Percentiles rank a stretch among this genome's conserved stretches.
phyloP scores from a whole-genome alignment of 2,797 vertebrate species.

The Acipenser oxyrinchus region DNA sequence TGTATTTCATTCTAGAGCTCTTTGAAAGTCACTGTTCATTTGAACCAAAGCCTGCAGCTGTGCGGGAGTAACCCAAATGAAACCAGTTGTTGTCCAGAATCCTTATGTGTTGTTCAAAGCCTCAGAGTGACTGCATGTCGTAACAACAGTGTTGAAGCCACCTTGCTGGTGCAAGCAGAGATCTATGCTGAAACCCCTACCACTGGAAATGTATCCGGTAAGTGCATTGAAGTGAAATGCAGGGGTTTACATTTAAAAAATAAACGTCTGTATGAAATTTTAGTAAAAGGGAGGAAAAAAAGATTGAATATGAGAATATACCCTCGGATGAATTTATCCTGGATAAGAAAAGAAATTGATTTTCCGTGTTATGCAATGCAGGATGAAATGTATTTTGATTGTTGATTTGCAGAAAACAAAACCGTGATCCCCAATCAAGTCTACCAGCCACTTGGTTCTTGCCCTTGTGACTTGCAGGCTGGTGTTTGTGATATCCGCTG shows the following conservation, averaged over 20 bases:
- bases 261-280: neutral
- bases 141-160: conserved; percentile 41
- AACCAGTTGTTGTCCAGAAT: conserved; percentile 55
- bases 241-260: neutral
- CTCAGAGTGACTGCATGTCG: conserved; percentile 73
- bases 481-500: conserved; percentile 75
- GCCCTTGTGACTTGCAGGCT: conserved; percentile 79
- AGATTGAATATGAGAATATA: neutral
- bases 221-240: conserved; percentile 17
- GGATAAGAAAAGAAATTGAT: neutral
- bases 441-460: conserved; percentile 79
- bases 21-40: conserved; percentile 51
- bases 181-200: conserved; percentile 64
- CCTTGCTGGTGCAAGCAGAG: conserved; percentile 73
- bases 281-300: neutral
- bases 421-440: conserved; percentile 76
- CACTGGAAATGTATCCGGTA: conserved; percentile 56
- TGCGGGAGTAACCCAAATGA: conserved; percentile 55
- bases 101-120: conserved; percentile 66
- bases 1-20: conserved; percentile 30
- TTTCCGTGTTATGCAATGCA: neutral
- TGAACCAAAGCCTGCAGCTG: conserved; percentile 48
- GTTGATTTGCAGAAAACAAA: conserved; percentile 61
- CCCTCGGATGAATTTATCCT: neutral
- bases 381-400: neutral